These are phyloP conservation scores for Galerucella pusilla DNA, from an alignment of 2,888 invertebrate genomes.

Conservation along the genomic window DNA sequence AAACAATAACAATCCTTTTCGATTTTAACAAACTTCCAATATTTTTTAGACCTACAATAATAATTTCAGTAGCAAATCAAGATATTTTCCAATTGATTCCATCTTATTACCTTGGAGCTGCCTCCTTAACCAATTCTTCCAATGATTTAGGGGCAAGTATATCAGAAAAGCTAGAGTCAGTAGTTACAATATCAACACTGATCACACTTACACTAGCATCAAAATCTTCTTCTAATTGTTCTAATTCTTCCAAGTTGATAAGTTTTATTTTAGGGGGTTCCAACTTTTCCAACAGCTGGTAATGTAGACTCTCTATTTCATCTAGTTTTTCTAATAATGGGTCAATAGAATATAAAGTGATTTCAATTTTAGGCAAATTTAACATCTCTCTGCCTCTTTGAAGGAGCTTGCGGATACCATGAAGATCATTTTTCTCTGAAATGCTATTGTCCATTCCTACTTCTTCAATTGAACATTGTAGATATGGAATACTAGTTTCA, in stretches of 20 bases:
- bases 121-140: conserved; percentile 34
- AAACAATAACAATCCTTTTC: conserved; percentile 39
- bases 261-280: not conserved
- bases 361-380: not conserved
- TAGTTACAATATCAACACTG: conserved; percentile 14
- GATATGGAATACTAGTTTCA: not conserved
- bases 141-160: conserved; percentile 27
- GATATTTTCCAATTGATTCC: too few species aligned
- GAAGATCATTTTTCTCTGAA: not conserved
- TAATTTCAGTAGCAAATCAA: not conserved
- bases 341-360: not conserved
- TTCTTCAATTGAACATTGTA: not conserved
- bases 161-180: conserved; percentile 8
- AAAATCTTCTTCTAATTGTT: conserved; percentile 24
- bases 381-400: not conserved
- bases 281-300: conserved; percentile 3
- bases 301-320: not conserved
- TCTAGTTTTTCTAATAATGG: not conserved
- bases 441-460: not conserved
- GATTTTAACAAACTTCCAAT: conserved; percentile 35
- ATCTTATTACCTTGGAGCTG: conserved; percentile 34
- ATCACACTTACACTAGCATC: conserved; percentile 17
- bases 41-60: conserved; percentile 34
- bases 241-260: conserved; percentile 23
- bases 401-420: not conserved